phyloP scores from a whole-genome alignment of 2,113 vertebrate genomes.

The Dascyllus trimaculatus region DNA sequence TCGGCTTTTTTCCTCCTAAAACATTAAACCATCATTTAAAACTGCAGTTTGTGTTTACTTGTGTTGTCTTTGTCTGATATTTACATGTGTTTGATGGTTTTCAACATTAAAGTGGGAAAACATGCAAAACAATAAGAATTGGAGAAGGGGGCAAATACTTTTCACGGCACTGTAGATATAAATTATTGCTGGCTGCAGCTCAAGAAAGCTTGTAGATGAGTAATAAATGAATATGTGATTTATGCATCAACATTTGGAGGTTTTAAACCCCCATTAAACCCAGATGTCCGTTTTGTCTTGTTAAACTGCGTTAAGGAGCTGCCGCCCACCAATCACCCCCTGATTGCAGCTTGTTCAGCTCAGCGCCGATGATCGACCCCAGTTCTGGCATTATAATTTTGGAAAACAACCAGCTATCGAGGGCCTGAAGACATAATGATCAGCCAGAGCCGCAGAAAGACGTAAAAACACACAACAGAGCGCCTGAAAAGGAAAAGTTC shows the following conservation, averaged over 20 bases:
- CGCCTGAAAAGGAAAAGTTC: background rate
- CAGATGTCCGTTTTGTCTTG: background rate
- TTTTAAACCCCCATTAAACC: too few relatives aligned
- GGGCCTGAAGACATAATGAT: background rate
- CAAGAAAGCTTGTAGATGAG: background rate
- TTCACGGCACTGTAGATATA: too few relatives aligned
- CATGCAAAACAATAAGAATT: too few relatives aligned
- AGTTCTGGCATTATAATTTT: background rate
- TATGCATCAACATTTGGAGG: background rate
- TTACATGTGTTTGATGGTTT: too few relatives aligned
- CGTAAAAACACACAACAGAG: background rate
- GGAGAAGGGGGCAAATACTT: too few relatives aligned
- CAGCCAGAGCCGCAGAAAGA: background rate
- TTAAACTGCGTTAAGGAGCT: background rate
- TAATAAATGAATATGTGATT: too few relatives aligned
- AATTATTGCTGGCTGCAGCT: background rate
- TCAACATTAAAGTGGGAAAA: too few relatives aligned
- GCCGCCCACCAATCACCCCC: background rate
- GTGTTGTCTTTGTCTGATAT: too few relatives aligned
- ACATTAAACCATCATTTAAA: too few relatives aligned
- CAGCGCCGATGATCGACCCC: constrained; percentile 1
- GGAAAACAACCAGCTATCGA: background rate
- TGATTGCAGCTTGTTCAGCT: constrained; percentile 12
- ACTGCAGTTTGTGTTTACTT: too few relatives aligned
- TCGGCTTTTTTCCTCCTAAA: too few relatives aligned